Conservation (phyloP, 2,888 invertebrate species). For the Enchytraeus crypticus region DNA sequence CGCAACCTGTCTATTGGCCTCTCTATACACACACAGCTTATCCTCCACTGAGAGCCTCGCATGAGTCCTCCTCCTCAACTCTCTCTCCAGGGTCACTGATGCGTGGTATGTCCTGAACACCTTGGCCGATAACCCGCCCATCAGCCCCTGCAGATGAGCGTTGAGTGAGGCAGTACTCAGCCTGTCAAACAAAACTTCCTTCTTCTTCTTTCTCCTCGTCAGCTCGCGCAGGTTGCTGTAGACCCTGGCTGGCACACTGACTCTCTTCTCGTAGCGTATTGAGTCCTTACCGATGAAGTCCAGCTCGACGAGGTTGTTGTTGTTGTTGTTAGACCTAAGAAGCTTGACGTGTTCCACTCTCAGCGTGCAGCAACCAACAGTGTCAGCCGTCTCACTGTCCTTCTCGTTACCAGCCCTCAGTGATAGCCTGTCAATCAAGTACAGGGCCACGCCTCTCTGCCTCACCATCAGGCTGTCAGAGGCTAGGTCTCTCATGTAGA, state of each 20-base stretch:
- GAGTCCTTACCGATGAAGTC: slow-evolving; percentile 70
- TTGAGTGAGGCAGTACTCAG: slow-evolving; percentile 89
- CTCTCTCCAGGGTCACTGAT: slow-evolving; percentile 88
- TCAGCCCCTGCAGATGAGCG: slow-evolving; percentile 89
- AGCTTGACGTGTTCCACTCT: slow-evolving; percentile 89
- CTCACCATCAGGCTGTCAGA: slow-evolving; percentile 97
- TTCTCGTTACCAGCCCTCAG: slow-evolving; percentile 97
- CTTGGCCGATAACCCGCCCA: slow-evolving; percentile 95
- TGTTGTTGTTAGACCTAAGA: slow-evolving; percentile 59
- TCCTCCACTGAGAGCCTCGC: slow-evolving; percentile 42
- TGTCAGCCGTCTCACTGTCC: slow-evolving; percentile 92
- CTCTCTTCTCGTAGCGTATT: slow-evolving; percentile 78
- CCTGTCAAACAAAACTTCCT: slow-evolving; percentile 73
- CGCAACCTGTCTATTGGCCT: slow-evolving; percentile 95
- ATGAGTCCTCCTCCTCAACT: slow-evolving; percentile 82
- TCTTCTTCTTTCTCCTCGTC: not conserved
- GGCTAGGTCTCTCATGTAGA: slow-evolving; percentile 49
- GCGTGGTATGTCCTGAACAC: slow-evolving; percentile 99
- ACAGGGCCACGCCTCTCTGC: slow-evolving; percentile 91
- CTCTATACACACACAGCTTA: slow-evolving; percentile 78
- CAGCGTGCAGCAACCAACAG: slow-evolving; percentile 95
- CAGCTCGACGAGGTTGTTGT: slow-evolving; percentile 85
- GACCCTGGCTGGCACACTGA: slow-evolving; percentile 91
- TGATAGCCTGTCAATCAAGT: too few relatives aligned
- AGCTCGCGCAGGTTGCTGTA: slow-evolving; percentile 81